phyloP scores from a whole-genome alignment of 2,113 vertebrate genomes.

The Hydrochoerus hydrochaeris region DNA sequence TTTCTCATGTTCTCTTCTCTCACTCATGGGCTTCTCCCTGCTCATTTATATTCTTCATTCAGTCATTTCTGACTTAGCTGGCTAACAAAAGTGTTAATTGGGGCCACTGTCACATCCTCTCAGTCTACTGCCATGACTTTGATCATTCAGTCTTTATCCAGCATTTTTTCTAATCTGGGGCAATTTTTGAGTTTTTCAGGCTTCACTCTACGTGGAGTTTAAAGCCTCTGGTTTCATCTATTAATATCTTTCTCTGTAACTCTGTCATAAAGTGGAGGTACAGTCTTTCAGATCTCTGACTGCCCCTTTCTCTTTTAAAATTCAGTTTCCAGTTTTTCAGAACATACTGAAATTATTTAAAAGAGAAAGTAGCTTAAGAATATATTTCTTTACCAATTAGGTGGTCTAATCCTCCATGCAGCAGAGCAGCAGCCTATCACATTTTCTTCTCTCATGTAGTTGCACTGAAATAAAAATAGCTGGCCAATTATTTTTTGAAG shows the following conservation, averaged over 20 bases:
- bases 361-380: conserved; percentile 43
- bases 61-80: conserved; percentile 35
- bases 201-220: conserved; percentile 12
- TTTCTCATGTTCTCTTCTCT: not conserved
- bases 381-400: not conserved
- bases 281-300: not conserved
- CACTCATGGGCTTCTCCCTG: not conserved
- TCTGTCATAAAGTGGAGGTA: conserved; percentile 6
- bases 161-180: conserved; percentile 27
- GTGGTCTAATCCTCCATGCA: not conserved
- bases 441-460: not conserved
- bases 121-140: not conserved
- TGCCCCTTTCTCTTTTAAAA: not conserved
- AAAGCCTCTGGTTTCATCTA: conserved; percentile 31
- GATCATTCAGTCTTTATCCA: conserved; percentile 17
- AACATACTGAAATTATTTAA: conserved; percentile 33
- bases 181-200: conserved; percentile 42
- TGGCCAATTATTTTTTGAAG: not conserved
- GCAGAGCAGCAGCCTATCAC: not conserved
- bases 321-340: not conserved
- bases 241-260: conserved; percentile 55
- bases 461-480: conserved; percentile 17
- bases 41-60: not conserved
- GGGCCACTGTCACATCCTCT: not conserved
- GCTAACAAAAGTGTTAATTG: conserved; percentile 52